These are phyloP conservation scores for Eretmocerus hayati DNA, from an alignment of 2,888 invertebrate species.

Conservation along the genomic window DNA sequence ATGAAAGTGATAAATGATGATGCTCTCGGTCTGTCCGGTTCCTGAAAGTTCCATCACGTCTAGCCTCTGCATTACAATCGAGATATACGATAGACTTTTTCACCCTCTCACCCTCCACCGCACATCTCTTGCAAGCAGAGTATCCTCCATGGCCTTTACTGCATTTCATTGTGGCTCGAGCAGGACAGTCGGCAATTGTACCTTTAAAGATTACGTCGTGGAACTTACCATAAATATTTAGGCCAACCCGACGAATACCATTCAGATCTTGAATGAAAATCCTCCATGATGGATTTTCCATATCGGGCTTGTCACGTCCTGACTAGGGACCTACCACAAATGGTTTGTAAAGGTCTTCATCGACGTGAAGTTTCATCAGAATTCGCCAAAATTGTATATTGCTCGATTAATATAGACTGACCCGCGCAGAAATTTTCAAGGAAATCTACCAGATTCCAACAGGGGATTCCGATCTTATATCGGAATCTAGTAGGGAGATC, in stretches of 20 bases:
- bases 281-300: neutral
- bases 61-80: neutral
- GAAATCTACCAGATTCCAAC: too few relatives aligned
- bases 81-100: neutral
- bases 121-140: neutral
- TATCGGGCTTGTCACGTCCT: neutral
- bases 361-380: neutral
- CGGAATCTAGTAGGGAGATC: too few relatives aligned
- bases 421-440: neutral
- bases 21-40: neutral
- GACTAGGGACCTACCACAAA: neutral
- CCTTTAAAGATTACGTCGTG: conserved; percentile 1
- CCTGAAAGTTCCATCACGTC: neutral
- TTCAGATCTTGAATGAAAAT: neutral
- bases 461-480: too few relatives aligned
- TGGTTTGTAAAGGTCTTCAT: neutral
- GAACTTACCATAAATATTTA: conserved; percentile 3
- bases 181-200: conserved; percentile 13
- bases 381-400: neutral
- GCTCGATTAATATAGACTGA: neutral
- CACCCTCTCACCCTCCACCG: neutral
- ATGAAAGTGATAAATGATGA: neutral
- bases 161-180: conserved; percentile 4
- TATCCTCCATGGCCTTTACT: neutral
- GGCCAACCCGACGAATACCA: neutral